Percentiles rank a stretch among this genome's conserved stretches.
Evolutionary conservation across 2,113 vertebrate genomes (phyloP).

Genomic region (Aramus guarauna): DNA sequence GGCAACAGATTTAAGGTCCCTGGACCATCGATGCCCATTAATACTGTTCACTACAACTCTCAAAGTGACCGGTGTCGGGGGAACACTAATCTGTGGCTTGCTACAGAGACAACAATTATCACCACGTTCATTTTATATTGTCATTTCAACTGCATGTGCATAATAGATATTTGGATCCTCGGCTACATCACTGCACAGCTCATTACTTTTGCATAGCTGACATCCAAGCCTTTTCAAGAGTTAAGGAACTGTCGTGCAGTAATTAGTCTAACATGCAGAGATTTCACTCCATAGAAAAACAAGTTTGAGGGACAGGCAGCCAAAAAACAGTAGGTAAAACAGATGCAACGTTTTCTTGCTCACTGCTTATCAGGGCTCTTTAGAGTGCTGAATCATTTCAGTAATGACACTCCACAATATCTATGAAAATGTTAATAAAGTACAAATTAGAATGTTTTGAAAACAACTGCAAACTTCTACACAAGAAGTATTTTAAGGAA

Average conservation of each 20-base stretch:
- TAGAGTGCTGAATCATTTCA: not conserved
- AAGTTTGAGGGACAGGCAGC: not conserved
- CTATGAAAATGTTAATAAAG: not conserved
- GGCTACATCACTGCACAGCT: not conserved
- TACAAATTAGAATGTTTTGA: not conserved
- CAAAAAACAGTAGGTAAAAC: conserved; percentile 9
- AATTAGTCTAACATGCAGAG: not conserved
- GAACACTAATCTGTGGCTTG: not conserved
- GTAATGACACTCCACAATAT: not conserved
- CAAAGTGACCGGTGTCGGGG: not conserved
- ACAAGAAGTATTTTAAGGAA: not conserved
- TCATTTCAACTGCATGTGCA: not conserved
- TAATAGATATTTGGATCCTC: not conserved
- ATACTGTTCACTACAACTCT: not conserved
- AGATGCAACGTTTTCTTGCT: not conserved
- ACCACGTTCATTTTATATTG: not conserved
- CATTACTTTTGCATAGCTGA: not conserved
- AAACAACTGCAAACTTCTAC: not conserved
- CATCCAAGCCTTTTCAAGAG: not conserved
- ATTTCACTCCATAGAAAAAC: not conserved
- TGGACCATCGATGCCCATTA: not conserved
- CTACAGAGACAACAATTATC: not conserved
- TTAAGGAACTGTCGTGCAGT: not conserved
- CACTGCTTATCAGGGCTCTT: not conserved
- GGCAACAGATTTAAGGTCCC: not conserved